Percentiles rank a stretch among this genome's conserved stretches.
phyloP scores from a whole-genome alignment of 2,888 invertebrate genomes.

The Penaeus monodon region DNA sequence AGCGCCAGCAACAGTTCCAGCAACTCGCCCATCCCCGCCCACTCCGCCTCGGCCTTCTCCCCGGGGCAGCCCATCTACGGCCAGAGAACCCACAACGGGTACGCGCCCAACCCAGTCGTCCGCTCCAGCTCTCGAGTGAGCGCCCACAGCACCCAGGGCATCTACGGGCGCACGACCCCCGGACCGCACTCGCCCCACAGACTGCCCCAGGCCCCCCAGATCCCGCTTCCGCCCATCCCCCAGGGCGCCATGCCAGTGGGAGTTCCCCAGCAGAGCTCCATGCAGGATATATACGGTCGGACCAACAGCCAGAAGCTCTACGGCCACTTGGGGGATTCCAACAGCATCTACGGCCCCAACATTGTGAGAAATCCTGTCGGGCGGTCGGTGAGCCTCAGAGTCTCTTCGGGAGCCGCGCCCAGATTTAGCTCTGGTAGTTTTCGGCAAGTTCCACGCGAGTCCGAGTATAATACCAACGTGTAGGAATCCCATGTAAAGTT shows the following conservation, averaged over 20 bases:
- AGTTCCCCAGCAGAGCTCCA: constrained; percentile 32
- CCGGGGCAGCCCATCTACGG: constrained; percentile 44
- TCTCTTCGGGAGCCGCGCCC: constrained; percentile 42
- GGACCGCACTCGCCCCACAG: constrained; percentile 14
- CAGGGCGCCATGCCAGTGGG: constrained; percentile 50
- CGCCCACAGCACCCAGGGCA: constrained; percentile 39
- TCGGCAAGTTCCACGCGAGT: constrained; percentile 54
- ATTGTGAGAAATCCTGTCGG: constrained; percentile 47
- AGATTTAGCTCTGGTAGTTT: constrained; percentile 49
- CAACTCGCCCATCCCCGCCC: constrained; percentile 47
- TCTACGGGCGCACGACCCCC: constrained; percentile 49
- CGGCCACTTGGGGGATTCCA: constrained; percentile 34
- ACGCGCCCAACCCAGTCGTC: neutral
- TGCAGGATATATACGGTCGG: constrained; percentile 49
- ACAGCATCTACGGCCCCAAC: constrained; percentile 16
- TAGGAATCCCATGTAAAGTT: neutral
- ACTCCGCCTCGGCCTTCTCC: neutral
- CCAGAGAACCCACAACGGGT: neutral
- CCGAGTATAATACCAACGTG: constrained; percentile 63
- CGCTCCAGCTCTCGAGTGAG: constrained; percentile 31
- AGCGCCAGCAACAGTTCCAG: constrained; percentile 58
- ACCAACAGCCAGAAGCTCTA: constrained; percentile 48
- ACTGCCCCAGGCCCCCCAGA: constrained; percentile 61
- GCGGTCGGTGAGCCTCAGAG: constrained; percentile 53
- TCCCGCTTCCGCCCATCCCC: constrained; percentile 63